phyloP scores from a whole-genome alignment of 2,888 invertebrate species.

The Loripinus fragilis region DNA sequence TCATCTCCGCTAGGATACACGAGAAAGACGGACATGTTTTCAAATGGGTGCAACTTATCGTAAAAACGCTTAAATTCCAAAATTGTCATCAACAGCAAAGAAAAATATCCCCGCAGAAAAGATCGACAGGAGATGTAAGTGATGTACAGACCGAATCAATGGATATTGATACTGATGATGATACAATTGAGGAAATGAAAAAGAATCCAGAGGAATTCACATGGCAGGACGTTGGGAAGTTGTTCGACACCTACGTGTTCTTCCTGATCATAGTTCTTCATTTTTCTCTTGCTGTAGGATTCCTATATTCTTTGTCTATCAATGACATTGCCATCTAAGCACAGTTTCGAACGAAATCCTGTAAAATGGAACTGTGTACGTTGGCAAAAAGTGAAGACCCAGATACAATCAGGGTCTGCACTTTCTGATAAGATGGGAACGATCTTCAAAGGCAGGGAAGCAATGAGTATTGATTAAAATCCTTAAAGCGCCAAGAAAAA shows the following conservation, averaged over 20 bases:
- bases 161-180: neutral
- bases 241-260: slow-evolving; percentile 31
- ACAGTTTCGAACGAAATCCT: no score
- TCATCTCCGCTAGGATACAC: slow-evolving; percentile 40
- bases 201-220: neutral
- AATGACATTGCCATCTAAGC: no score
- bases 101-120: neutral
- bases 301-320: neutral
- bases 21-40: slow-evolving; percentile 30
- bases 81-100: neutral
- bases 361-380: no score
- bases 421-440: no score
- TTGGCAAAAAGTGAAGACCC: no score
- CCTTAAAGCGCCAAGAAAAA: no score
- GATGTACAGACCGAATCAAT: no score
- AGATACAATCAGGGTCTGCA: no score
- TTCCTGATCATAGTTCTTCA: neutral
- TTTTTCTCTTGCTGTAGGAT: neutral
- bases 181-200: neutral
- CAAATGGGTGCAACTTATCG: neutral
- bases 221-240: slow-evolving; percentile 36
- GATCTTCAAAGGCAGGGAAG: no score
- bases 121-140: no score
- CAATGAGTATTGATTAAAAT: no score
- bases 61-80: neutral